Conservation (phyloP, 1,140 invertebrate genomes). For the Drosophila rhopaloa region DNA sequence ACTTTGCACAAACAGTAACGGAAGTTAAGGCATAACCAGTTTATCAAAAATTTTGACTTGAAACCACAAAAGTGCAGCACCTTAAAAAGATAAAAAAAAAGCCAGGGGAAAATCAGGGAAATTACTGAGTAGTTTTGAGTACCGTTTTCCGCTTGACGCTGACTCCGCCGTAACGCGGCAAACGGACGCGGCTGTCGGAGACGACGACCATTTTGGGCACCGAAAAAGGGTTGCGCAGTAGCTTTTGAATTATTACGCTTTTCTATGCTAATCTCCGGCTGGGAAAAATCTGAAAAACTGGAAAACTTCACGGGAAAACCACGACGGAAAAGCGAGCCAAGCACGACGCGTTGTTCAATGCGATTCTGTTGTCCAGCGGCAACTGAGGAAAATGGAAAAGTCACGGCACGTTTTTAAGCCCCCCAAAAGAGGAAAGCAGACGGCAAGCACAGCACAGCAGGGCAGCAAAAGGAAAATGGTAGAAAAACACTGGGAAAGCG, state of each 20-base stretch:
- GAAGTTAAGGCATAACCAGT: slow-evolving; percentile 37
- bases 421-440: slow-evolving; percentile 12
- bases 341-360: slow-evolving; percentile 37
- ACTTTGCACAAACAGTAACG: slow-evolving; percentile 8
- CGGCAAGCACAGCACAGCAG: not conserved
- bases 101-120: slow-evolving; percentile 9
- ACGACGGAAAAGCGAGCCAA: slow-evolving; percentile 8
- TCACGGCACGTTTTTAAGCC: slow-evolving; percentile 47
- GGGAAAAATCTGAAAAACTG: slow-evolving; percentile 11
- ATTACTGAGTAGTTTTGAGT: slow-evolving; percentile 9
- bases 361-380: slow-evolving; percentile 66
- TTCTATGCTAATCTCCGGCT: slow-evolving; percentile 31
- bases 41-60: slow-evolving; percentile 20
- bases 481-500: slow-evolving; percentile 2
- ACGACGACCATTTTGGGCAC: slow-evolving; percentile 81
- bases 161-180: slow-evolving; percentile 73
- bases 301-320: slow-evolving; percentile 1
- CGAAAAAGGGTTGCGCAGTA: slow-evolving; percentile 62
- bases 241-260: slow-evolving; percentile 68
- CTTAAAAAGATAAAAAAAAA: slow-evolving; percentile 17
- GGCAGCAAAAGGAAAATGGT: slow-evolving; percentile 19
- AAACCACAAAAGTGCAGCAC: slow-evolving; percentile 52
- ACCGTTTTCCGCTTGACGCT: slow-evolving; percentile 82
- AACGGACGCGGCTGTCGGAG: slow-evolving; percentile 74
- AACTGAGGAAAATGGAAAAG: slow-evolving; percentile 74